These are phyloP conservation scores for Xestia rhomboidea DNA, from an alignment of 2,888 invertebrate genomes.

Conservation along the genomic window DNA sequence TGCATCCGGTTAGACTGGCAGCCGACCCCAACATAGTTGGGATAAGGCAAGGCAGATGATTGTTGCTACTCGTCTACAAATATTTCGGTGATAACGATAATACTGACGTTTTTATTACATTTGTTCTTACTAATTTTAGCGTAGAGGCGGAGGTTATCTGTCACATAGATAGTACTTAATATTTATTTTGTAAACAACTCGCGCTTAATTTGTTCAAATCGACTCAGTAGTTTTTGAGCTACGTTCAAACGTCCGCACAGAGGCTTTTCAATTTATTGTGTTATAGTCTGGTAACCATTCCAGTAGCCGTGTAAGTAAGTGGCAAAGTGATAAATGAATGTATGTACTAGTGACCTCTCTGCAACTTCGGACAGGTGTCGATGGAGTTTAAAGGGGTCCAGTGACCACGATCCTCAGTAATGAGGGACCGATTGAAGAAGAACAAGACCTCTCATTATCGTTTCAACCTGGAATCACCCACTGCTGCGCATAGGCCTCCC, in stretches of 20 bases:
- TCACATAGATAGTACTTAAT: neutral
- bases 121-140: neutral
- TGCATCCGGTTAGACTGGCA: no score
- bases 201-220: conserved; percentile 19
- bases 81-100: conserved; percentile 7
- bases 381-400: no score
- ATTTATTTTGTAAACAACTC: conserved; percentile 24
- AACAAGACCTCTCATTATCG: neutral
- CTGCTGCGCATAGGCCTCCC: no score
- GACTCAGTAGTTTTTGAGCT: neutral
- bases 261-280: neutral
- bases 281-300: neutral
- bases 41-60: no score
- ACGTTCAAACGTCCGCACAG: neutral
- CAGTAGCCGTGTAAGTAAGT: neutral
- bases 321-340: neutral
- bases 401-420: no score
- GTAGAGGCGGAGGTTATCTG: conserved; percentile 28
- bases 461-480: neutral
- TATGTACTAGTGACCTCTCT: no score
- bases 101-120: neutral
- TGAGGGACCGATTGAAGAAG: no score
- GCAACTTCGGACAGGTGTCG: no score
- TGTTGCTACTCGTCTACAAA: neutral
- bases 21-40: no score